phyloP scores from a whole-genome alignment of 2,113 vertebrate species.

The Phodopus roborovskii region DNA sequence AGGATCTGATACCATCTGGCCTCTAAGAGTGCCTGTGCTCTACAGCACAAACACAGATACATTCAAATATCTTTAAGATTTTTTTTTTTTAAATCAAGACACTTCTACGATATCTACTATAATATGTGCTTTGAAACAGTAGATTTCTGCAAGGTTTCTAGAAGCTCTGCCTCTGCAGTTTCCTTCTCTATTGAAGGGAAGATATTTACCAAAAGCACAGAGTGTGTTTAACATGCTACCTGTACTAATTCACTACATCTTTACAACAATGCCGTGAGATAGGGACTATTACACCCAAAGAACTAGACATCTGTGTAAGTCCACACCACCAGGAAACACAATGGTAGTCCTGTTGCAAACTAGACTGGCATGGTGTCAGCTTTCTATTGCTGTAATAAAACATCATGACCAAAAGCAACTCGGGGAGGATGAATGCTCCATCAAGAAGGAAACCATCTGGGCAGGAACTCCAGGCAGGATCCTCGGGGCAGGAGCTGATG shows the following conservation, averaged over 20 bases:
- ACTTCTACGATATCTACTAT: background rate
- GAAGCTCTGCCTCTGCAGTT: conserved; percentile 3
- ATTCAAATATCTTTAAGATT: background rate
- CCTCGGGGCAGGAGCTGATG: background rate
- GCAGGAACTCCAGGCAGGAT: background rate
- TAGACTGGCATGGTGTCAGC: background rate
- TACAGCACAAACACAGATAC: background rate
- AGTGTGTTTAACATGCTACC: background rate
- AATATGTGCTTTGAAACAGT: conserved; percentile 12
- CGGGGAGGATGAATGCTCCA: background rate
- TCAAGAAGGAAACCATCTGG: background rate
- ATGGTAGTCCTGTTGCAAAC: background rate
- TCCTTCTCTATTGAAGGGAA: background rate
- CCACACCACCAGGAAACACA: background rate
- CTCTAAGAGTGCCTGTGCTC: no score
- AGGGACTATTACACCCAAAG: background rate
- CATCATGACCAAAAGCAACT: background rate
- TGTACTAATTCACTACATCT: background rate
- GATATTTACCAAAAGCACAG: background rate
- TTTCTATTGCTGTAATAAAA: background rate
- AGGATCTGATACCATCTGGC: background rate
- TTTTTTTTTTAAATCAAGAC: background rate
- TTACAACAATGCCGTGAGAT: background rate
- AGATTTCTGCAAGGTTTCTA: conserved; percentile 1
- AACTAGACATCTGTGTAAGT: background rate